Conservation (phyloP, 64 coral and sea anemone species). For the Actinia tenebrosa region DNA sequence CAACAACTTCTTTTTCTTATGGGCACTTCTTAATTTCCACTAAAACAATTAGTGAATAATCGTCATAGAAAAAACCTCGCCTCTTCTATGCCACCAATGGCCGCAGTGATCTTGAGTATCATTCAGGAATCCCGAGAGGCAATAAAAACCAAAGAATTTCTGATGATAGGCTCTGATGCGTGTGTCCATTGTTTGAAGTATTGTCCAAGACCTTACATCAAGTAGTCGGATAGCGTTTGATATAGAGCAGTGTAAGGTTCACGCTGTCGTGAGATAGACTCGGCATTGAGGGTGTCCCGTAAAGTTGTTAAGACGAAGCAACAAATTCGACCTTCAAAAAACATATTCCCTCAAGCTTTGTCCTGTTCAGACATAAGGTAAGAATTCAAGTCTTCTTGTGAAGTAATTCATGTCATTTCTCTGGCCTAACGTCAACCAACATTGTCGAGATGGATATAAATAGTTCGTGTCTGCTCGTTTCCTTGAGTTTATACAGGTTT, state of each 20-base stretch:
- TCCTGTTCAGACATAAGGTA: neutral
- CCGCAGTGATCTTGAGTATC: neutral
- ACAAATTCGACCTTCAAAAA: neutral
- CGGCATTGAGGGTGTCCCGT: neutral
- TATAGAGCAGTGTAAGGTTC: neutral
- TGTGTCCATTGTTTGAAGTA: slow-evolving; percentile 24
- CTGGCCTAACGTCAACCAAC: neutral
- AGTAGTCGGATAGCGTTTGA: slow-evolving; percentile 18
- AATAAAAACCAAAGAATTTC: slow-evolving; percentile 20
- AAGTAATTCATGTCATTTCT: neutral
- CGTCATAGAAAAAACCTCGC: neutral
- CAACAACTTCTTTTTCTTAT: slow-evolving; percentile 16
- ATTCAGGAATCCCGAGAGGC: slow-evolving; percentile 23
- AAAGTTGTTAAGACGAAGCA: neutral
- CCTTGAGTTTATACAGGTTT: slow-evolving; percentile 3
- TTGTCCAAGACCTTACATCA: slow-evolving; percentile 10
- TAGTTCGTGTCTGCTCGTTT: neutral
- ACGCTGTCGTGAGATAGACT: neutral
- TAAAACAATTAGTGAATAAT: slow-evolving; percentile 23
- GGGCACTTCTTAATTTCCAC: slow-evolving; percentile 16
- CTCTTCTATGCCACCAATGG: slow-evolving; percentile 1
- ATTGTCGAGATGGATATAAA: neutral
- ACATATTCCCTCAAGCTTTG: neutral
- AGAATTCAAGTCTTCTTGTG: neutral
- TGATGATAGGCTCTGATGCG: slow-evolving; percentile 3